Base-by-base conservation (phyloP, 2,888 invertebrate genomes). In the Epistrophe eligans region DNA sequence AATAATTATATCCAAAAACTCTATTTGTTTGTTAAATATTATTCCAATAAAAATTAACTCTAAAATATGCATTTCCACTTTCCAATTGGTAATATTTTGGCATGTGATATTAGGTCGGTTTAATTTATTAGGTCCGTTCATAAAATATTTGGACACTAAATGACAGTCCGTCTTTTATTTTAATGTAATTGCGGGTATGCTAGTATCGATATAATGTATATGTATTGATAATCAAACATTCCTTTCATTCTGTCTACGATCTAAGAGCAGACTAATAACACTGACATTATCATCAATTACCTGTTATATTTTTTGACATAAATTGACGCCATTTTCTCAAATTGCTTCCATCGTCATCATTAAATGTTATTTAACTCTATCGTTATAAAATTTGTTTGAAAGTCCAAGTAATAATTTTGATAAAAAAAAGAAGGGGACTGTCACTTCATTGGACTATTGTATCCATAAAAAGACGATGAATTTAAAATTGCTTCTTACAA, bases 401-500 rank as follows among this genome's bases (percentile, higher is more conserved):
- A 62, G 35, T 15, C 43, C 15, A 24, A 58, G 6, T 17, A 35
- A 38, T 0, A 11, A 17, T 17, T 58, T 58, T 13, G 2, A 32
- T 13, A 15, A 1, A 17, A 64, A 43, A 45, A 43, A 45, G 32
- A 64, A 10, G 64, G 45, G 64, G 43, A 32, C n/a, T 32, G 43
- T 1, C 24, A 48, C 48, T 66, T 48, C 8, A 66, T 66, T 50
- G 48, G 17, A 11, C 66, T 52, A 38, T 70, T 70, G 67, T 52
- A 24, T 52, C 24, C 52, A 52, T 45, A 52, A 55, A 55, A 43
- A 66, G 28, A 45, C 28, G 4, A 52, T 43, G 58, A 32, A 43
- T 66, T 64, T 57, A 35, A 58, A 45, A n/a, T 9, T 10, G 58
- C 5, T 82, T 43, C 32, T 72, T 48, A 9, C 17, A 52, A 67